Percentiles rank a stretch among this genome's conserved stretches.
These are phyloP conservation scores for Cheilinus undulatus DNA, from an alignment of 2,113 vertebrate species.

Conservation along the genomic window DNA sequence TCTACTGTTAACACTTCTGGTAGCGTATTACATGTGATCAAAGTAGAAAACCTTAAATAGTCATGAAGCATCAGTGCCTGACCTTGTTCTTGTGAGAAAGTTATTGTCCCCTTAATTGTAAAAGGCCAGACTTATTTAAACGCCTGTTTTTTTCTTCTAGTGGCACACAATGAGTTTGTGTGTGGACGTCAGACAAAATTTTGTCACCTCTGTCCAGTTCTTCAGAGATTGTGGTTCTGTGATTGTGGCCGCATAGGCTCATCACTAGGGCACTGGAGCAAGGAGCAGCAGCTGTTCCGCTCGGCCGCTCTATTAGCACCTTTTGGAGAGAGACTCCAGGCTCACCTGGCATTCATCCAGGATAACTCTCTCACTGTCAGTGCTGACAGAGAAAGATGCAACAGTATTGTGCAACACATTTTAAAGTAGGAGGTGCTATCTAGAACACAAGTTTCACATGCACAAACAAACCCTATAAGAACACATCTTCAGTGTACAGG, in stretches of 20 bases:
- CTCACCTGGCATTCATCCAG: slow-evolving; percentile 56
- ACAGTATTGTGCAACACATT: slow-evolving; percentile 43
- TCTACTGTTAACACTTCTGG: not conserved
- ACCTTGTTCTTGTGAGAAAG: slow-evolving; percentile 3
- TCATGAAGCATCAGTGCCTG: not conserved
- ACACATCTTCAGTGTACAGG: slow-evolving; percentile 22
- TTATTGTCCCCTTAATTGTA: slow-evolving; percentile 12
- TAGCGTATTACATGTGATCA: not conserved
- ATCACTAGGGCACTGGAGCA: slow-evolving; percentile 36
- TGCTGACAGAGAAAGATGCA: slow-evolving; percentile 45
- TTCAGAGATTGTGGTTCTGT: slow-evolving; percentile 1
- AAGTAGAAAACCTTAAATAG: not conserved
- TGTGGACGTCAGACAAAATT: slow-evolving; percentile 17
- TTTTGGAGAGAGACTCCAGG: slow-evolving; percentile 61
- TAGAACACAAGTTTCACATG: slow-evolving; percentile 52
- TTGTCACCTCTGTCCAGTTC: slow-evolving; percentile 6
- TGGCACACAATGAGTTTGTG: slow-evolving; percentile 9
- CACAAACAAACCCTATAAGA: slow-evolving; percentile 38
- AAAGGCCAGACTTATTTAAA: not conserved
- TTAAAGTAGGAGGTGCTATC: slow-evolving; percentile 54
- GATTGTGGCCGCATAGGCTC: slow-evolving; percentile 32
- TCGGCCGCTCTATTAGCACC: slow-evolving; percentile 77
- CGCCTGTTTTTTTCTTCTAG: not conserved
- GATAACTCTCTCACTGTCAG: slow-evolving; percentile 29
- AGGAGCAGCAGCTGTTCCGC: slow-evolving; percentile 79